Percentiles rank a stretch among this genome's conserved stretches.
These are phyloP conservation scores for Cydia amplana DNA, from an alignment of 1,140 invertebrate genomes.

Conservation along the genomic window DNA sequence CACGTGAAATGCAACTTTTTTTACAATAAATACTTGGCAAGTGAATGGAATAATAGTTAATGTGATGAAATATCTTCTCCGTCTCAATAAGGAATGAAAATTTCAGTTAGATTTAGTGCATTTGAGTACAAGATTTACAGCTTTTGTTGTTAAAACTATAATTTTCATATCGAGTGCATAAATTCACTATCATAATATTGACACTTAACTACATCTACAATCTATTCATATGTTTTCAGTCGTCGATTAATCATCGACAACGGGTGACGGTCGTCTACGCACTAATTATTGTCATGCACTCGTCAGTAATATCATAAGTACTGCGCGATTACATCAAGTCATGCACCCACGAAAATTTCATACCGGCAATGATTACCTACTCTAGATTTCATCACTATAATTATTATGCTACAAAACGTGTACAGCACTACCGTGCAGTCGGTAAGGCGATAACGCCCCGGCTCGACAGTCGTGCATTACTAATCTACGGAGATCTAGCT, in stretches of 20 bases:
- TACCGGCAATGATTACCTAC: background rate
- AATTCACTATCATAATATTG: background rate
- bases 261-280: conserved; percentile 56
- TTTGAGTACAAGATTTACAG: conserved; percentile 25
- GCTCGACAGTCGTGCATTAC: conserved; percentile 27
- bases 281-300: conserved; percentile 78
- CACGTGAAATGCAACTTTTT: conserved; percentile 30
- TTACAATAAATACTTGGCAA: conserved; percentile 26
- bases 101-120: background rate
- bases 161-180: conserved; percentile 18
- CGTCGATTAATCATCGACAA: background rate
- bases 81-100: conserved; percentile 21
- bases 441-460: conserved; percentile 47
- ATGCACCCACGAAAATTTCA: conserved; percentile 20
- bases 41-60: conserved; percentile 26
- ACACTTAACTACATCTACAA: conserved; percentile 21
- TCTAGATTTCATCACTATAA: conserved; percentile 24
- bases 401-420: conserved; percentile 25
- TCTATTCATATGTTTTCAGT: background rate
- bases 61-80: conserved; percentile 24
- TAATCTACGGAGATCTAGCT: conserved; percentile 60
- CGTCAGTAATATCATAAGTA: conserved; percentile 30
- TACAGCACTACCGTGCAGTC: conserved; percentile 34
- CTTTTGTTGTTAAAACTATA: background rate
- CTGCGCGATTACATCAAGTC: conserved; percentile 6